These are phyloP conservation scores for Harpalus rubripes DNA, from an alignment of 2,888 invertebrate genomes.

Conservation along the genomic window DNA sequence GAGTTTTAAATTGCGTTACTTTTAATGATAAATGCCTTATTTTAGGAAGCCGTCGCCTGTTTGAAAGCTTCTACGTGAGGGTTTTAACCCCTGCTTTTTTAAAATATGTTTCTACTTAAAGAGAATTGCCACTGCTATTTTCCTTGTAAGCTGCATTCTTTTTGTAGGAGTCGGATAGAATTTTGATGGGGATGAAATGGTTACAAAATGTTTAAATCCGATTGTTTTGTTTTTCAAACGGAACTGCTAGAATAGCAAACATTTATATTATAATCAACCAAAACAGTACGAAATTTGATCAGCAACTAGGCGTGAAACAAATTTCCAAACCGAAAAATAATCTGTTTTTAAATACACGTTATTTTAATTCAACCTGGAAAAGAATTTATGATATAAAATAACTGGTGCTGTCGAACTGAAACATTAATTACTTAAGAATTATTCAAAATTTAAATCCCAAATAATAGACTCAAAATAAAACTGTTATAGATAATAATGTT, in stretches of 20 bases:
- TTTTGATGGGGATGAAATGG: not conserved
- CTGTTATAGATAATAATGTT: too few relatives aligned
- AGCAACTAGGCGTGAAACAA: too few relatives aligned
- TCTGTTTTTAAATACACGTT: too few relatives aligned
- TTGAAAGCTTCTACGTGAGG: not conserved
- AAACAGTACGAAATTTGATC: not conserved
- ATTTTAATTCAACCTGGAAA: too few relatives aligned
- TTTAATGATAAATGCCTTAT: conserved; percentile 63
- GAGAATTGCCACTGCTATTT: not conserved
- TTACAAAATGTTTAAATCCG: not conserved
- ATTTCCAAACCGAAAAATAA: too few relatives aligned
- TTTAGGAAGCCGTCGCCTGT: conserved; percentile 15
- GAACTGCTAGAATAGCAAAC: not conserved
- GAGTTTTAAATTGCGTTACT: conserved; percentile 59
- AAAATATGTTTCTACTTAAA: not conserved
- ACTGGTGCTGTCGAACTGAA: too few relatives aligned
- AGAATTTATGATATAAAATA: too few relatives aligned
- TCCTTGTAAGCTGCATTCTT: not conserved
- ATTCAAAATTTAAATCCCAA: too few relatives aligned
- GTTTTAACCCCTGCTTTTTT: not conserved
- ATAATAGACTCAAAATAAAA: too few relatives aligned
- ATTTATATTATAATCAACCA: not conserved
- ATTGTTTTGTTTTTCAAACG: not conserved
- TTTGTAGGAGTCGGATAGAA: too few relatives aligned
- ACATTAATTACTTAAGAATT: too few relatives aligned